phyloP scores from a whole-genome alignment of 2,797 vertebrate species.

The Macroramphosus scolopax region DNA sequence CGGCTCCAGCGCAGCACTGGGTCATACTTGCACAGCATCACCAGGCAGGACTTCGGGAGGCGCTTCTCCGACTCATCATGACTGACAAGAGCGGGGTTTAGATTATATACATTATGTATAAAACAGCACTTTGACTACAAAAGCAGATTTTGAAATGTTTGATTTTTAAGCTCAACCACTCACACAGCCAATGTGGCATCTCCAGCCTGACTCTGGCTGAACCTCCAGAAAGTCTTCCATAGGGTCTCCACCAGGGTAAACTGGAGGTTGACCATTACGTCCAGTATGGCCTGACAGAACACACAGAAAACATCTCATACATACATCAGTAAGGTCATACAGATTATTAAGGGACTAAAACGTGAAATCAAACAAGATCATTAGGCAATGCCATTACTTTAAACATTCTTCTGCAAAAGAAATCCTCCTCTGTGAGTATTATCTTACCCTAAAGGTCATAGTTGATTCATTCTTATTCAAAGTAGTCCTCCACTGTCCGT shows the following conservation, averaged over 20 bases:
- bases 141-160: background rate
- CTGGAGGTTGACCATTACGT: slow-evolving; percentile 95
- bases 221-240: slow-evolving; percentile 96
- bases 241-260: slow-evolving; percentile 93
- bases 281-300: slow-evolving; percentile 85
- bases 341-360: background rate
- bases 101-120: background rate
- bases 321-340: background rate
- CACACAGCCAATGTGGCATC: slow-evolving; percentile 85
- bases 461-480: background rate
- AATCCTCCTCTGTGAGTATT: background rate
- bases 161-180: slow-evolving; percentile 51
- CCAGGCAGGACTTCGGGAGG: slow-evolving; percentile 88
- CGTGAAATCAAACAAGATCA: background rate
- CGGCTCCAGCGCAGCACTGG: slow-evolving; percentile 91
- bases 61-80: slow-evolving; percentile 94
- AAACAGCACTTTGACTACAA: too few species aligned
- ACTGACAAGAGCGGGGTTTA: slow-evolving; percentile 63
- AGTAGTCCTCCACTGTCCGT: background rate
- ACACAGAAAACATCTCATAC: background rate
- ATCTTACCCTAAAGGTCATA: background rate
- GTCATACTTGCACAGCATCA: slow-evolving; percentile 90
- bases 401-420: too few species aligned
- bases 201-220: slow-evolving; percentile 84
- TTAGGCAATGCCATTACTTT: too few species aligned